Evolutionary conservation across 2,113 vertebrate species (phyloP), one percentile per base, ranked within the genome.

Genomic region (Paramisgurnus dabryanus): DNA sequence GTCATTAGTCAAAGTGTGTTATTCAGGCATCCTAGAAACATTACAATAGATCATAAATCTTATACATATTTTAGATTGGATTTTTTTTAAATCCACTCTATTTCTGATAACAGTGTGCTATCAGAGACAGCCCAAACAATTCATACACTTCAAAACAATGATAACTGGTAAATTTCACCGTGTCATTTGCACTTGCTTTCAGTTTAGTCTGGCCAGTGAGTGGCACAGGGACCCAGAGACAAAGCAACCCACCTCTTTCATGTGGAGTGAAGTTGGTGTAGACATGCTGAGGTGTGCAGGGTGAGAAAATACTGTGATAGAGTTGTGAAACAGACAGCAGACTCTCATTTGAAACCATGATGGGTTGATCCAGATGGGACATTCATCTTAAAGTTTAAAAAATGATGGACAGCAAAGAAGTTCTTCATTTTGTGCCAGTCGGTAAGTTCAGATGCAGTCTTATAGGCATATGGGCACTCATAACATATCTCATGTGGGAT

Each of bases 391-490:
- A 49, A 86, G 2, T 7, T n/a, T 2, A 57, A 7, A 81, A 89
- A 71, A 89, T 71, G 80, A 93, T 92, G 89, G 91, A 91, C 82
- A 78, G 50, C 65, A 87, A 83, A 86, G 87, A 88, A 76, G 84
- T 89, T 83, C 88, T 91, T 67, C 87, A 90, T 70, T 92, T 91
- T 84, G 83, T 91, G 80, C 86, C 89, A 82, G 84, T 83, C 83
- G 92, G 91, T 92, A 82, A 92, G 92, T 93, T 86, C 34, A 81
- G 34, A 41, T 64, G 34, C 39, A 89, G 84, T 87, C 70, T 76
- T 78, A 85, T 81, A 45, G 73, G 84, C 69, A 65, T 79, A 60
- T 83, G 71, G 9, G 11, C 9, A 11, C 80, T 50, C 65, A 13
- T 72, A 63, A 43, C 73, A 72, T 64, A 18, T 18, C 3, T 43